phyloP scores from a whole-genome alignment of 2,888 invertebrate genomes.

The Labia minor region DNA sequence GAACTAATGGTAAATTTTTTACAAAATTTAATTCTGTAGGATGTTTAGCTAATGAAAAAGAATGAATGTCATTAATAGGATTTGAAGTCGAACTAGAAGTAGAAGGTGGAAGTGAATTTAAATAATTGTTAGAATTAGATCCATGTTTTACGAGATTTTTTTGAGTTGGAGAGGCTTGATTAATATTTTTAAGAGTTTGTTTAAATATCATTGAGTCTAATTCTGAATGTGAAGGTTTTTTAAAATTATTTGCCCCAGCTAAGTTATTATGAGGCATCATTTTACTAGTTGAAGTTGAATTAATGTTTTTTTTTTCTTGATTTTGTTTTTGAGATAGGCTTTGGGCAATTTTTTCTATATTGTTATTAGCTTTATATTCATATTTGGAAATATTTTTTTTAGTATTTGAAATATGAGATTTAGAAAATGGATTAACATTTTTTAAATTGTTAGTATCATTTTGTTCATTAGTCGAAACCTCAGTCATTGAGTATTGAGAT shows the following conservation, averaged over 20 bases:
- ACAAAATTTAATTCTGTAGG: background rate
- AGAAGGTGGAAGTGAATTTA: background rate
- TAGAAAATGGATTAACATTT: too few relatives aligned
- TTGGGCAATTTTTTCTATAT: background rate
- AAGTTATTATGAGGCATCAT: too few relatives aligned
- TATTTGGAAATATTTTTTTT: too few relatives aligned
- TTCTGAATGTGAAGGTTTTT: background rate
- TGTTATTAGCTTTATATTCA: background rate
- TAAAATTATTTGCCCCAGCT: background rate
- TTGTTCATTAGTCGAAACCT: too few relatives aligned
- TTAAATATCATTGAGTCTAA: background rate
- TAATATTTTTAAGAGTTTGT: background rate
- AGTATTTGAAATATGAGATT: too few relatives aligned
- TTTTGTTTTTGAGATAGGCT: background rate
- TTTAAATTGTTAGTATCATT: too few relatives aligned
- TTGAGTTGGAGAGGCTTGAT: background rate
- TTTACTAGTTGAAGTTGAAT: too few relatives aligned
- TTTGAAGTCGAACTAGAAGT: background rate
- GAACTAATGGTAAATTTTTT: background rate
- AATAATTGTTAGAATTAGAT: background rate
- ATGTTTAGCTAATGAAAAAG: background rate
- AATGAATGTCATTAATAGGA: background rate
- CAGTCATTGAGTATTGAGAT: too few relatives aligned
- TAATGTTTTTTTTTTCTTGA: background rate
- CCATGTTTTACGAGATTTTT: background rate